Conservation (phyloP, 30 jellyfish, hydroid and myxozoan species). For the Cassiopea andromeda region DNA sequence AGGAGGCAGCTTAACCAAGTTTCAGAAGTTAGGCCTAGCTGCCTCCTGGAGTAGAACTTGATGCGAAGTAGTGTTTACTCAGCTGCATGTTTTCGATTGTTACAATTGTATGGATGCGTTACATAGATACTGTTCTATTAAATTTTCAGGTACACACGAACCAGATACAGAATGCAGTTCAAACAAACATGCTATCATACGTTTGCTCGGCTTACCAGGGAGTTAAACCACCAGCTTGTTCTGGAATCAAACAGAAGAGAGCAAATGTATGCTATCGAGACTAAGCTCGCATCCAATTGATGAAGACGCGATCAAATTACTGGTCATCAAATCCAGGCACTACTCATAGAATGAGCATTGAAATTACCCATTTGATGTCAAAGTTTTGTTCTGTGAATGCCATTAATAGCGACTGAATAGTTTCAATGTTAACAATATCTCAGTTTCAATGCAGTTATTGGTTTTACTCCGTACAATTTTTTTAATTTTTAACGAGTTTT, state of each 20-base stretch:
- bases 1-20: background rate
- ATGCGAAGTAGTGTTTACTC: background rate
- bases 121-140: background rate
- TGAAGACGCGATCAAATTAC: background rate
- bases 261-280: conserved; percentile 57
- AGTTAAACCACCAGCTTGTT: conserved; percentile 84
- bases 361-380: too few species aligned
- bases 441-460: too few species aligned
- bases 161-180: conserved; percentile 67
- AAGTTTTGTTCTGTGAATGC: too few species aligned
- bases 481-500: too few species aligned
- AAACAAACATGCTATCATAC: conserved; percentile 74
- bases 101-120: background rate
- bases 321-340: too few species aligned
- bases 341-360: too few species aligned
- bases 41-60: background rate
- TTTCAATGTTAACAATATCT: too few species aligned
- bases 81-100: background rate
- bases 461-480: too few species aligned
- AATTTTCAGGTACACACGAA: conserved; percentile 71
- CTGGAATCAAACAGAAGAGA: background rate
- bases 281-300: background rate
- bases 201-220: conserved; percentile 84
- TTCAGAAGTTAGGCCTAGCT: background rate
- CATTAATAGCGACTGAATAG: too few species aligned